Percentiles rank a stretch among this genome's conserved stretches.
phyloP scores from a whole-genome alignment of 2,888 invertebrate species.

The Mesorhabditis sp. region DNA sequence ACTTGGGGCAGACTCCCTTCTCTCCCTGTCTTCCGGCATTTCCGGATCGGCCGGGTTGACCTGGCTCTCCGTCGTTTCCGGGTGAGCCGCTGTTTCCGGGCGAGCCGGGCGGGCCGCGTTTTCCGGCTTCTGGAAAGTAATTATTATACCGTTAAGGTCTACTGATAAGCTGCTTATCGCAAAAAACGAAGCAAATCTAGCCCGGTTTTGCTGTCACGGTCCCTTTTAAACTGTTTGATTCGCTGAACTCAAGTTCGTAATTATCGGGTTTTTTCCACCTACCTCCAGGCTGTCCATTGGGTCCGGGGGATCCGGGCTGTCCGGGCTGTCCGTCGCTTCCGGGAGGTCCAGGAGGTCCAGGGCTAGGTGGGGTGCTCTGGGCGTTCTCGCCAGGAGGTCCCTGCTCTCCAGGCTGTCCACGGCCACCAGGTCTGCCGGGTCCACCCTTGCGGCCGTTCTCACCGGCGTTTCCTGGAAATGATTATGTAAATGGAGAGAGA shows the following conservation, averaged over 20 bases:
- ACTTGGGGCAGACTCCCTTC: not conserved
- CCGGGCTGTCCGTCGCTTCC: not conserved
- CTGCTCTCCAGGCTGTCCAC: constrained; percentile 1
- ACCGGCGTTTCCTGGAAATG: not conserved
- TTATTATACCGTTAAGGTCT: no score
- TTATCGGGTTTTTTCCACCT: not conserved
- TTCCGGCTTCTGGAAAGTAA: not conserved
- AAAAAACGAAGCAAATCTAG: no score
- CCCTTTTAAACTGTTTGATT: no score
- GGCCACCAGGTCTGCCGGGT: not conserved
- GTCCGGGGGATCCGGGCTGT: not conserved
- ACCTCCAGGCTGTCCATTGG: not conserved
- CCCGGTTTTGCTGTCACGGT: no score
- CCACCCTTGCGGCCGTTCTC: not conserved
- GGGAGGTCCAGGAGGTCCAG: not conserved
- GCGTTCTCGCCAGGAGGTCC: not conserved
- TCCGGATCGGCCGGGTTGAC: not conserved
- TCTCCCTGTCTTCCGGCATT: not conserved
- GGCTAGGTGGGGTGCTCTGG: not conserved
- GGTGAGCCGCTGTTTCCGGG: not conserved
- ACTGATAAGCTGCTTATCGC: no score
- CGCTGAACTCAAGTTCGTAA: no score
- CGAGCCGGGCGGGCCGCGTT: not conserved
- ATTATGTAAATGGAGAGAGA: not conserved
- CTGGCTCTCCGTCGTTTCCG: constrained; percentile 4